Conservation (phyloP, 2,888 invertebrate genomes). For the Drosophila infuscata region DNA sequence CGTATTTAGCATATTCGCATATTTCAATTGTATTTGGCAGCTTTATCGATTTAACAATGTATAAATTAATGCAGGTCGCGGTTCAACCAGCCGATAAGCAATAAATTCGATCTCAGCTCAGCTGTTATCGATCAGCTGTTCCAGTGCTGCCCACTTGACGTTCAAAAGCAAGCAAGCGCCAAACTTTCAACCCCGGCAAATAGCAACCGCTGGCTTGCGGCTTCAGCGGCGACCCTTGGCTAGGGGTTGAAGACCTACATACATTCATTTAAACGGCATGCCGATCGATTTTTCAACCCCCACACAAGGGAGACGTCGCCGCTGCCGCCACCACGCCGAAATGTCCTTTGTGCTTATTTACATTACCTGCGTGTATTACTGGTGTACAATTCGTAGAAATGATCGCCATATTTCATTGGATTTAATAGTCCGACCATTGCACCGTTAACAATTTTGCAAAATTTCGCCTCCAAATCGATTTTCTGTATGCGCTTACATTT, state of each 20-base stretch:
- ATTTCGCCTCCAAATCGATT: constrained; percentile 62
- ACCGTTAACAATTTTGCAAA: constrained; percentile 34
- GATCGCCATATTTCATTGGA: constrained; percentile 85
- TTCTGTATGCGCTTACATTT: constrained; percentile 50
- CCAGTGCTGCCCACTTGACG: constrained; percentile 54
- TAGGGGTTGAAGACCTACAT: constrained; percentile 76
- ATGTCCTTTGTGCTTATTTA: constrained; percentile 38
- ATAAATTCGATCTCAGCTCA: constrained; percentile 35
- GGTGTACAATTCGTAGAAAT: constrained; percentile 85
- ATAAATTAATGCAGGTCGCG: constrained; percentile 75
- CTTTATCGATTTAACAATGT: constrained; percentile 52
- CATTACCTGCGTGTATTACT: constrained; percentile 83
- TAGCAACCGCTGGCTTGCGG: constrained; percentile 1
- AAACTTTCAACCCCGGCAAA: constrained; percentile 57
- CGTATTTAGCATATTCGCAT: background rate
- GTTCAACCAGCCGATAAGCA: constrained; percentile 26
- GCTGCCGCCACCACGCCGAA: constrained; percentile 30
- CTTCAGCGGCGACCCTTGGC: background rate
- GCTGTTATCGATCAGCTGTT: constrained; percentile 42
- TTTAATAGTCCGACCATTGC: constrained; percentile 84
- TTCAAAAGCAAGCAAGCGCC: constrained; percentile 40
- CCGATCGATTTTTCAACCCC: constrained; percentile 79
- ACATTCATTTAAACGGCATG: constrained; percentile 40
- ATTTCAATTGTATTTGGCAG: background rate
- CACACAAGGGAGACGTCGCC: constrained; percentile 19